Percentiles rank a stretch among this genome's conserved stretches.
These are phyloP conservation scores for Aleiodes leptofemur DNA, from an alignment of 2,888 invertebrate species.

Conservation along the genomic window DNA sequence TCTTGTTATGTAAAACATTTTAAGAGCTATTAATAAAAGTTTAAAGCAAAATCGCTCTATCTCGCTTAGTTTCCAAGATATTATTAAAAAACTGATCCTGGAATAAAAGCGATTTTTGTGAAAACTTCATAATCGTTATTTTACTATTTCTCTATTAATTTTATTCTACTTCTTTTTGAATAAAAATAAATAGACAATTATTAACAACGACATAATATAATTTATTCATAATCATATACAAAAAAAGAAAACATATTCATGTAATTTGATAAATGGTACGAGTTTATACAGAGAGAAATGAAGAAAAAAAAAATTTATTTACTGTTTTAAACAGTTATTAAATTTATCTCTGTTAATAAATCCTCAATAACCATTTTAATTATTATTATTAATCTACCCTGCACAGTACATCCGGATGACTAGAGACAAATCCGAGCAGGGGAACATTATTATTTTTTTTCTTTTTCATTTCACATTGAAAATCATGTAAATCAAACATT, in stretches of 20 bases:
- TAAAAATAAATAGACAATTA: not conserved
- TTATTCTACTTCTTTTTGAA: no score
- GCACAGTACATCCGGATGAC: conserved; percentile 61
- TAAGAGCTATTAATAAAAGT: no score
- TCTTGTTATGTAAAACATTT: no score
- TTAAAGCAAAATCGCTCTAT: no score
- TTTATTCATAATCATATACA: conserved; percentile 72
- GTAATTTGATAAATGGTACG: conserved; percentile 61
- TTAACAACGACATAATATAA: conserved; percentile 71
- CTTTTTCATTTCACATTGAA: conserved; percentile 51
- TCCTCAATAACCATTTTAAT: conserved; percentile 41
- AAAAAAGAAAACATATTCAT: conserved; percentile 61
- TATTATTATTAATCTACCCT: conserved; percentile 56
- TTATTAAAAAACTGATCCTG: no score
- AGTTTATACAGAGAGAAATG: conserved; percentile 12
- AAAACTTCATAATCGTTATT: no score
- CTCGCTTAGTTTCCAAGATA: no score
- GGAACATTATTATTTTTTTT: conserved; percentile 44
- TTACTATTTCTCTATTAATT: no score
- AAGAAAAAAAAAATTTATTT: conserved; percentile 46
- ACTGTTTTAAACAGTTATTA: conserved; percentile 40
- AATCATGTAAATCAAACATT: conserved; percentile 2
- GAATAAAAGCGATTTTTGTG: no score
- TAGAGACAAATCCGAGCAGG: conserved; percentile 59
- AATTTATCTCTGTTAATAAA: conserved; percentile 33